Evolutionary conservation across 2,113 vertebrate species (phyloP).

Genomic region (Cisticola juncidis): DNA sequence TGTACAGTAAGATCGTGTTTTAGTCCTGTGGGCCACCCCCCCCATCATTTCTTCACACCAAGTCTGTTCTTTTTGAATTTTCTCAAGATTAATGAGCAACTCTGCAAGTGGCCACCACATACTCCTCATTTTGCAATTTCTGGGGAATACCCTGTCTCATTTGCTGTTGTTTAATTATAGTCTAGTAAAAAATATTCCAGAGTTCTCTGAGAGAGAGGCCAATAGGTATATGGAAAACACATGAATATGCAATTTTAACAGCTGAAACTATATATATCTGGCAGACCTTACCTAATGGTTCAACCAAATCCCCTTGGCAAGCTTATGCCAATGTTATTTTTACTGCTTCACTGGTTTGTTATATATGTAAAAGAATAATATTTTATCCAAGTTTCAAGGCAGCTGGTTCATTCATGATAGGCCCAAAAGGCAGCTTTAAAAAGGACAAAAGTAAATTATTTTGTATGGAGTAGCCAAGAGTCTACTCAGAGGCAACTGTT

Average conservation of each 20-base stretch:
- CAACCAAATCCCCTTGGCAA: slow-evolving; percentile 46
- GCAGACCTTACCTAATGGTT: slow-evolving; percentile 54
- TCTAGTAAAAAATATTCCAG: slow-evolving; percentile 21
- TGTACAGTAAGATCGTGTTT: not conserved
- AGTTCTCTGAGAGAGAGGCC: not conserved
- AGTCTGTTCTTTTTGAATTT: not conserved
- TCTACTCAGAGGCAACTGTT: not conserved
- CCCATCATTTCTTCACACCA: not conserved
- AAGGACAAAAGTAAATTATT: slow-evolving; percentile 11
- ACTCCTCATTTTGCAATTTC: not conserved
- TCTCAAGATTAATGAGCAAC: slow-evolving; percentile 12
- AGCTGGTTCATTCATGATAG: slow-evolving; percentile 24
- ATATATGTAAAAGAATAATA: slow-evolving; percentile 44
- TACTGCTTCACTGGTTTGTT: slow-evolving; percentile 48
- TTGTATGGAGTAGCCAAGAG: not conserved
- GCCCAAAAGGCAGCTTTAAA: slow-evolving; percentile 27
- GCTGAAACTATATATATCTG: slow-evolving; percentile 57
- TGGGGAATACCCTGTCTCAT: slow-evolving; percentile 41
- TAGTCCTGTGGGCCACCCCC: not conserved
- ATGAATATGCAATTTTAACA: slow-evolving; percentile 67
- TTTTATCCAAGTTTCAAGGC: slow-evolving; percentile 47
- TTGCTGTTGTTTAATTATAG: slow-evolving; percentile 46
- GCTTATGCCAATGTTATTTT: slow-evolving; percentile 55
- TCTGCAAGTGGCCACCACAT: not conserved
- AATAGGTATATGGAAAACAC: slow-evolving; percentile 61